Conservation (phyloP, 1,140 invertebrate genomes). For the Frieseomelitta varia region DNA sequence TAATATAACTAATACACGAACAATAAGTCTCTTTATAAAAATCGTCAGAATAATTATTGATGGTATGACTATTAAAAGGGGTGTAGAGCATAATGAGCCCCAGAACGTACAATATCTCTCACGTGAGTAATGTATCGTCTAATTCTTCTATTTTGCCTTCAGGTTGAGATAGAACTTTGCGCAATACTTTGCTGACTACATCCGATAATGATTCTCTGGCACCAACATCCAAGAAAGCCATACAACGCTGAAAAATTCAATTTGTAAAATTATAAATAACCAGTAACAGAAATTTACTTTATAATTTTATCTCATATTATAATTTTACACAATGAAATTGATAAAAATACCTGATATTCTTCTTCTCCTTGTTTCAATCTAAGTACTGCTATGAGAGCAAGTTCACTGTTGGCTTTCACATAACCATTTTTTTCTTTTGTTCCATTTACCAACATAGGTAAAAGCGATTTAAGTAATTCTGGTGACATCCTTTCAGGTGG, state of each 20-base stretch:
- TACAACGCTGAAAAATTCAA: slow-evolving; percentile 85
- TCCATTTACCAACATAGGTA: slow-evolving; percentile 97
- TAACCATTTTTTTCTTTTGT: slow-evolving; percentile 98
- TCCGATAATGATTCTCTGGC: slow-evolving; percentile 94
- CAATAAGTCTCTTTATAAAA: slow-evolving; percentile 49
- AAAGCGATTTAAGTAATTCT: slow-evolving; percentile 89
- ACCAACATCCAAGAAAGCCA: slow-evolving; percentile 90
- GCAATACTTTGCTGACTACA: slow-evolving; percentile 92
- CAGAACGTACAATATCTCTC: slow-evolving; percentile 79
- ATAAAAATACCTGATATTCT: slow-evolving; percentile 86
- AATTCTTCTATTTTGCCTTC: slow-evolving; percentile 94
- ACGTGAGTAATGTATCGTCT: slow-evolving; percentile 94
- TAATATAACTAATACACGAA: slow-evolving; percentile 58
- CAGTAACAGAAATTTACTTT: neutral
- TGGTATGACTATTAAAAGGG: slow-evolving; percentile 50
- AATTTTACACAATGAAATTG: neutral
- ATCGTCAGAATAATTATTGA: slow-evolving; percentile 45
- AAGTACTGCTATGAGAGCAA: slow-evolving; percentile 93
- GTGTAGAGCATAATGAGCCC: slow-evolving; percentile 62
- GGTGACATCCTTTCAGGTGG: slow-evolving; percentile 85
- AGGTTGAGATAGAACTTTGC: slow-evolving; percentile 88
- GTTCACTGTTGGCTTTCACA: slow-evolving; percentile 96
- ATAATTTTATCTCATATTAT: neutral
- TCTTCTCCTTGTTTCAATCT: slow-evolving; percentile 89
- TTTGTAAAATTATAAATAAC: slow-evolving; percentile 1